Evolutionary conservation across 2,797 vertebrate species (phyloP).

Genomic region (Dicrostonyx torquatus): DNA sequence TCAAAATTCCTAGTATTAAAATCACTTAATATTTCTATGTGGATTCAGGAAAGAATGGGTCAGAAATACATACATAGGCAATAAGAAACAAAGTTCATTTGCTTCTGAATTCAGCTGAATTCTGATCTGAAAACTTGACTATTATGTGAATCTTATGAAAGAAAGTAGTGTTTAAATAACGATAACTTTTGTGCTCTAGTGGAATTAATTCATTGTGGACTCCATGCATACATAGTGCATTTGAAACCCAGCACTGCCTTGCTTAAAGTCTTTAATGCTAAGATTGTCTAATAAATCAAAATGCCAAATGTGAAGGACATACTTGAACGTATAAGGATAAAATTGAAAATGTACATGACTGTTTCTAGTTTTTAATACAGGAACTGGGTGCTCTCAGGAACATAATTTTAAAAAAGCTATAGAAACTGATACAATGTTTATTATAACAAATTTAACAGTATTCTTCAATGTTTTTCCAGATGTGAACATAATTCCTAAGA

Average conservation of each 20-base stretch:
- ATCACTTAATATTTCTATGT: not conserved
- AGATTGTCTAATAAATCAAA: constrained; percentile 98
- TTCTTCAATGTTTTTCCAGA: constrained; percentile 44
- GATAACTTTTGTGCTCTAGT: constrained; percentile 93
- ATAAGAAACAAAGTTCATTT: accelerated
- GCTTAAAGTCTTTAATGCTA: constrained; percentile 90
- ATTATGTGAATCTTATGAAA: constrained; percentile 87
- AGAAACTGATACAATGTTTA: constrained; percentile 20
- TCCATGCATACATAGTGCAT: constrained; percentile 91
- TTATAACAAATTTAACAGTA: constrained; percentile 65
- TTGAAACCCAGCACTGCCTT: constrained; percentile 89
- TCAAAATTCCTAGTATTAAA: constrained; percentile 10
- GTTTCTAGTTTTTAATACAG: constrained; percentile 70
- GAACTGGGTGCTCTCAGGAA: constrained; percentile 69
- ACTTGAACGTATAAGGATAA: constrained; percentile 81
- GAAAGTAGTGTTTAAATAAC: constrained; percentile 91
- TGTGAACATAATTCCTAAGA: constrained; percentile 52
- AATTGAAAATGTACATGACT: constrained; percentile 74
- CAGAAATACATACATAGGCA: not conserved
- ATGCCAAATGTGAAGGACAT: constrained; percentile 90
- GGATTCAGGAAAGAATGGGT: not conserved
- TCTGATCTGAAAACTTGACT: constrained; percentile 85
- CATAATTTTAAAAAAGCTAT: constrained; percentile 52
- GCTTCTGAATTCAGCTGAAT: constrained; percentile 83
- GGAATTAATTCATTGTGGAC: constrained; percentile 96